A percentile compares a stretch with the other conserved stretches of the same genome.
Evolutionary conservation across 2,113 vertebrate species (phyloP).

Genomic region (Perognathus longimembris): DNA sequence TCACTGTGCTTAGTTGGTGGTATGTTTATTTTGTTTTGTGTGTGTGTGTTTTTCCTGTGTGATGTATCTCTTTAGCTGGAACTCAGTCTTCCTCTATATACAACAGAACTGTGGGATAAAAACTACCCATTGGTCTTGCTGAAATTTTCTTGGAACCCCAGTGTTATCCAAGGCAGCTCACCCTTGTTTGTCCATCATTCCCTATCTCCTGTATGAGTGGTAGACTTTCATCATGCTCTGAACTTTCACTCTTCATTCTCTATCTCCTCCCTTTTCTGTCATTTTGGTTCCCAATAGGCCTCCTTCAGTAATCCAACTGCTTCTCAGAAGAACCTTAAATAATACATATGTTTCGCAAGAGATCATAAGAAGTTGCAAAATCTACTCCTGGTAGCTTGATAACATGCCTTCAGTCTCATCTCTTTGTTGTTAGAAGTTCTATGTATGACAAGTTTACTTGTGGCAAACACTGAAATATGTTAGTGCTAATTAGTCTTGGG

Average conservation of each 20-base stretch:
- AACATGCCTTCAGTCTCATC: not conserved
- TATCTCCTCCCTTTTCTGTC: not conserved
- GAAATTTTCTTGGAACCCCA: not conserved
- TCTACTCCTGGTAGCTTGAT: not conserved
- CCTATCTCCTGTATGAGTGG: not conserved
- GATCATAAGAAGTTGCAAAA: not conserved
- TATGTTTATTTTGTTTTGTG: not conserved
- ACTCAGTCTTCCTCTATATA: not conserved
- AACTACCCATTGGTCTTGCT: not conserved
- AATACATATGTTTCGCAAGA: not conserved
- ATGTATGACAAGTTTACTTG: not conserved
- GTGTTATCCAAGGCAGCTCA: not conserved
- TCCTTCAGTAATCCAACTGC: not conserved
- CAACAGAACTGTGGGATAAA: not conserved
- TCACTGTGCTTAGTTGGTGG: not conserved
- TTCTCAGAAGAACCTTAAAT: conserved; percentile 2
- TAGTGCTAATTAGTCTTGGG: not conserved
- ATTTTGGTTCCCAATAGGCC: not conserved
- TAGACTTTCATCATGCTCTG: not conserved
- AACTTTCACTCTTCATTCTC: not conserved
- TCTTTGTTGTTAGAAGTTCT: not conserved
- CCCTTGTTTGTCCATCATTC: not conserved
- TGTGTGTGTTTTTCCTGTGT: too few species aligned
- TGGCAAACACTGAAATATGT: not conserved
- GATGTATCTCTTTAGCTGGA: not conserved